Percentiles rank a stretch among this genome's conserved stretches.
These are phyloP conservation scores for Montipora cactus DNA, from an alignment of 64 coral and sea anemone species.

Conservation along the genomic window DNA sequence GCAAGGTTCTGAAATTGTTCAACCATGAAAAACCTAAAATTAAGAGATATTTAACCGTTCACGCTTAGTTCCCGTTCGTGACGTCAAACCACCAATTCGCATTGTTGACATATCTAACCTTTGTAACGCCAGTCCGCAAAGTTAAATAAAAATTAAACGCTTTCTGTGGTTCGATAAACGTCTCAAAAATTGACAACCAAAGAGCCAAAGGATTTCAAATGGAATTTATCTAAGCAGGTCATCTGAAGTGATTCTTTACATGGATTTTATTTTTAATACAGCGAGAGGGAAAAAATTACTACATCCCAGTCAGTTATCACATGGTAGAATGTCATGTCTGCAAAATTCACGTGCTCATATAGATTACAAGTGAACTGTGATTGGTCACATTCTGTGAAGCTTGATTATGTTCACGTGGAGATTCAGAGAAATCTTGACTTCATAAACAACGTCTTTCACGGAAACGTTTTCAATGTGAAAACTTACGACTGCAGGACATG, in stretches of 20 bases:
- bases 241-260: too few species aligned
- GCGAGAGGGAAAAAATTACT: background rate
- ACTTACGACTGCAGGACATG: fast-evolving
- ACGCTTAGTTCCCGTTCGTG: too few species aligned
- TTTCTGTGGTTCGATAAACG: too few species aligned
- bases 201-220: too few species aligned
- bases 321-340: background rate
- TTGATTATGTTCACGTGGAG: constrained; percentile 30
- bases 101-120: background rate
- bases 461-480: background rate
- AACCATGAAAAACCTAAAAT: too few species aligned
- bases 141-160: too few species aligned
- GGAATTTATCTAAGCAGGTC: too few species aligned
- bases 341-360: background rate
- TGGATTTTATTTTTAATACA: too few species aligned
- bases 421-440: background rate
- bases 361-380: background rate
- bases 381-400: background rate
- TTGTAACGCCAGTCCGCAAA: background rate
- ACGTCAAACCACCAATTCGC: background rate
- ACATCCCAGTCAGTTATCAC: background rate
- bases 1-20: too few species aligned
- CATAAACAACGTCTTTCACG: background rate
- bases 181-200: too few species aligned
- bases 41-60: too few species aligned